Conservation (phyloP, 92 coral and sea anemone genomes). For the Bergia puertoricense region DNA sequence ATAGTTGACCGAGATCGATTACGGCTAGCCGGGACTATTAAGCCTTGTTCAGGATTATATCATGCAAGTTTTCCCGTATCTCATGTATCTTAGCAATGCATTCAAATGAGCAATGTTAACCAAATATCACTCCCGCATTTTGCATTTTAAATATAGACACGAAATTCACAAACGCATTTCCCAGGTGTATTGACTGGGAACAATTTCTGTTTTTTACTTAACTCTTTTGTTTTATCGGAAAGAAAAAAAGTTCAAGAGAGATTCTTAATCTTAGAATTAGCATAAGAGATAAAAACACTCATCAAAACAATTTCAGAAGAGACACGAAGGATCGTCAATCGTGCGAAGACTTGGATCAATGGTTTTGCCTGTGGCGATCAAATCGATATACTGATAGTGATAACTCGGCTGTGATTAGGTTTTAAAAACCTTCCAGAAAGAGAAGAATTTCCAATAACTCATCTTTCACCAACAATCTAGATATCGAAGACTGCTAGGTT, state of each 20-base stretch:
- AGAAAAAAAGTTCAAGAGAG: not conserved
- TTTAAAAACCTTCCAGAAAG: not conserved
- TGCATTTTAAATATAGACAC: conserved; percentile 10
- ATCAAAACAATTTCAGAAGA: conserved; percentile 4
- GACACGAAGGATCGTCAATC: not conserved
- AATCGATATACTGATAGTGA: not conserved
- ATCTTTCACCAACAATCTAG: not conserved
- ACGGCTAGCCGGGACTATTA: not conserved
- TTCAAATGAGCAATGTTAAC: conserved; percentile 36
- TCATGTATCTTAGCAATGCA: conserved; percentile 38
- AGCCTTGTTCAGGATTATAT: not conserved
- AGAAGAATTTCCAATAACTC: not conserved
- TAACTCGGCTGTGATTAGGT: not conserved
- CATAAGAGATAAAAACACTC: conserved; percentile 4
- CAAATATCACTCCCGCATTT: conserved; percentile 30
- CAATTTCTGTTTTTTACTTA: not conserved
- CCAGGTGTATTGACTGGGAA: not conserved
- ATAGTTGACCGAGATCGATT: not conserved
- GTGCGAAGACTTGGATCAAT: not conserved
- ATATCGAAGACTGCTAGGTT: not conserved
- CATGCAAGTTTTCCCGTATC: not conserved
- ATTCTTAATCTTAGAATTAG: not conserved
- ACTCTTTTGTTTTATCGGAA: not conserved
- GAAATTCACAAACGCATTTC: conserved; percentile 20
- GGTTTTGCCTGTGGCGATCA: not conserved